Base-by-base conservation (phyloP, 2,888 invertebrate species). In the Gnatocerus cornutus region DNA sequence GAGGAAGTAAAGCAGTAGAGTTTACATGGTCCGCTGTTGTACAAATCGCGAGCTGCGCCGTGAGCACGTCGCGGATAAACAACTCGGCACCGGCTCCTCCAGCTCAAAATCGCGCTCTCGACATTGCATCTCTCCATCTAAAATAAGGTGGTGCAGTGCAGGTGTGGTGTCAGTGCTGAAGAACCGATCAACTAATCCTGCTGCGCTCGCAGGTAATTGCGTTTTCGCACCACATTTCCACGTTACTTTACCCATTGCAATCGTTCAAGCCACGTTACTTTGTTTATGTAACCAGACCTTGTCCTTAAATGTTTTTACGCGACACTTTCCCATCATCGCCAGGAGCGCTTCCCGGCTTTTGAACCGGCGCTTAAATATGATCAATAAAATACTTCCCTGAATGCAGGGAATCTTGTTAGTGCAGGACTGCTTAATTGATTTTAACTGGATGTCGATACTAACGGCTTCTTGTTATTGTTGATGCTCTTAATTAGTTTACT, bases 11-110 rank as follows among this genome's bases (percentile, higher is more conserved):
- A 65, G 61, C 56, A 65, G 56, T 56, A 37, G 39, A 65, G 65
- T 64, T 64, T 64, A 53, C 45, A 55, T 64, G 64, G 64, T 64
- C 43, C 64, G 64, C 64, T 66, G 67, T 45, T 21, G 41, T 48
- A 58, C 13, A 52, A 69, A 69, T 59, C 65, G 69, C 69, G 69
- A 65, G 64, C 65, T 56, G 55, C 69, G 61, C 53, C 37, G 63
- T 48, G 59, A 30, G 50, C 27, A 68, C 68, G 56, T 56, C 68
- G 69, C 59, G 65, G 61, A 65, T 65, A 65, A 69, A 67, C 67
- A 62, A 53, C 33, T 55, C 46, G 39, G 27, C 55, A 46, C 58
- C 59, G 62, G 68, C 45, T 52, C 67, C 61, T 61, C 30, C 43
- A 43, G 45, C 50, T 27, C 45, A 30, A 21, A 48, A 59, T 59